A percentile compares a stretch with the other conserved stretches of the same genome.
phyloP scores from a whole-genome alignment of 2,888 invertebrate genomes.

The Tridacna crocea region DNA sequence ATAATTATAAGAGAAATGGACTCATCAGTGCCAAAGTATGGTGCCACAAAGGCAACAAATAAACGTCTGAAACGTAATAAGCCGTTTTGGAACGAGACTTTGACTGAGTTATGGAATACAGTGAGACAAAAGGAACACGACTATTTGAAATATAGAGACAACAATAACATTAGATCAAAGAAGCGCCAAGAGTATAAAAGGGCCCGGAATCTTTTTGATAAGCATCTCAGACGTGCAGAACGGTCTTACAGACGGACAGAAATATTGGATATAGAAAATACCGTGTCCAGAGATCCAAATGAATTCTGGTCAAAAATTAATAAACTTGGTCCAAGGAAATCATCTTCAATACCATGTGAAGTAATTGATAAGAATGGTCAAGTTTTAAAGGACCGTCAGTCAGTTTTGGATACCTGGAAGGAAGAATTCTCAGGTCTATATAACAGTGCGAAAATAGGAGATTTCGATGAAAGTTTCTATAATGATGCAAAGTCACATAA shows the following conservation, averaged over 20 bases:
- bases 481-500: no score
- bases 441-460: no score
- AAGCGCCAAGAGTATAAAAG: no score
- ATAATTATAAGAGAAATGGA: constrained; percentile 38
- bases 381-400: no score
- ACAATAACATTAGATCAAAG: not conserved
- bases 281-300: constrained; percentile 35
- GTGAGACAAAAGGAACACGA: constrained; percentile 18
- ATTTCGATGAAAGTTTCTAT: no score
- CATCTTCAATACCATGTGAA: no score
- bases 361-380: no score
- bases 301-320: constrained; percentile 51
- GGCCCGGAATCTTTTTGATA: constrained; percentile 16
- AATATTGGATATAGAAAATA: constrained; percentile 30
- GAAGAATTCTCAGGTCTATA: no score
- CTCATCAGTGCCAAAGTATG: constrained; percentile 23
- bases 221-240: constrained; percentile 28
- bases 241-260: constrained; percentile 25
- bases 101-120: constrained; percentile 27
- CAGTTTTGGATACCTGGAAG: no score
- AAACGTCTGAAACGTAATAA: constrained; percentile 32
- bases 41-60: constrained; percentile 7
- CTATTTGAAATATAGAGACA: constrained; percentile 24
- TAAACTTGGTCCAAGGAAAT: constrained; percentile 34
- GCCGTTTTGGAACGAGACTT: constrained; percentile 39